Base-by-base conservation (phyloP, 2,113 vertebrate species). In the Pongo abelii region DNA sequence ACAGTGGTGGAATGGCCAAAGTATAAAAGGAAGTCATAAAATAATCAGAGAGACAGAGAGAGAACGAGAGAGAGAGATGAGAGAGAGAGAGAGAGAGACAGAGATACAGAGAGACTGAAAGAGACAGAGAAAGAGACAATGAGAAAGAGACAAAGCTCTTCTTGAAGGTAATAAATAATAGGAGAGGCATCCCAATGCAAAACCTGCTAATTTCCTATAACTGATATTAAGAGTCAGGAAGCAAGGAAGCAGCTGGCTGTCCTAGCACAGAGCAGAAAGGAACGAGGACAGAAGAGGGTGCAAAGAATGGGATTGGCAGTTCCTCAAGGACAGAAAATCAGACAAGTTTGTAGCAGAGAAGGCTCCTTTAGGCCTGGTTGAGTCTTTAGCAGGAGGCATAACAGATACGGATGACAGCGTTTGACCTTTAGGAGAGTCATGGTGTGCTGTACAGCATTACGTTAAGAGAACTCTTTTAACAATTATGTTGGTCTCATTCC, bases 11-110 rank as follows among this genome's bases (percentile, higher is more conserved):
- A 48, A 80, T 38, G n/a, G 27, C 17, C 32, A 23, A 59, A 27
- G n/a, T 48, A 18, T 30, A 83, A 93, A 89, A 78, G 90, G 67
- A 96, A 89, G 83, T 74, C 83, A 48, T 93, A 94, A 96, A 91
- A 57, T 0, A 91, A 38, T 70, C 32, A 38, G 57, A 32, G 38
- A 10, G 38, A 5, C 25, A 64, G 6, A 7, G 18, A 11, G 75
- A 81, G 8, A 3, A 27, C 7, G 9, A 46, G 57, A 25, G 30
- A 11, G 77, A 70, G 9, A 48, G 78, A 46, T 40, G 35, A 35
- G n/a, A 10, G 38, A 4, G 23, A 43, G 23, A 11, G 75, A 81
- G 8, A 3, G 0, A 75, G 55, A 50, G 18, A 11, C 2, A 9
- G 25, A 2, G 52, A 20, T 20, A 55, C 43, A 64, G 11, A 6